Base-by-base conservation (phyloP, 1,140 invertebrate genomes). In the Aphelenchoides avenae region DNA sequence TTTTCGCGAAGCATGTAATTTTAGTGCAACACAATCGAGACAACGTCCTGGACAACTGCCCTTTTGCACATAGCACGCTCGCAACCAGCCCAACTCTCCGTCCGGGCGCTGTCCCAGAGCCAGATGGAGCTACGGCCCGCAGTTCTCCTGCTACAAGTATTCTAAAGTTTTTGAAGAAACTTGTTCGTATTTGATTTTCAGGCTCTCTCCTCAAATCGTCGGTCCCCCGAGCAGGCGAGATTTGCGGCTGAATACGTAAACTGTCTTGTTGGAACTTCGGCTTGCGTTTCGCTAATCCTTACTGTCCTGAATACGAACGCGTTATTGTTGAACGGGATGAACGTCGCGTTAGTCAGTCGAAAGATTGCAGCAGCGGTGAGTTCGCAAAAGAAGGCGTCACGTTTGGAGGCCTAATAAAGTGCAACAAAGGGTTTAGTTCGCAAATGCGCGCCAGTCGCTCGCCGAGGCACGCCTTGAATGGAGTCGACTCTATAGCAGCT, bases 11-110 rank as follows among this genome's bases (percentile, higher is more conserved):
- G 6, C 0, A 24, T n/a, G n/a, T n/a, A 4, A 20, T 2, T 52
- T 52, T 24, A 53, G 52, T 42, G 34, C 18, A 47, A 53, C 11
- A 53, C 34, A 20, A 46, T 53, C 33, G 52, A 53, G 41, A 53
- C 52, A 55, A 39, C 43, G 27, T 47, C 48, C 2, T 53, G 52
- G 52, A 40, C 51, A 9, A 36, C 31, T 40, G n/a, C 52, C 11
- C 22, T 53, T 15, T 31, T 47, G 31, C 33, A 53, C 51, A 20
- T 53, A 22, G 26, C 31, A 26, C 30, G 51, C 24, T 26, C 52
- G 33, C 52, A 53, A 15, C 47, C 52, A 9, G 18, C 9, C 18
- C 27, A 15, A n/a, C 51, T 53, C 26, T 30, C 5, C 20, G 27
- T 29, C 13, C 29, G 31, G 18, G 52, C 43, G 36, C 7, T 53